Base-by-base conservation (phyloP, 2,888 invertebrate species). In the Orthosia gracilis region DNA sequence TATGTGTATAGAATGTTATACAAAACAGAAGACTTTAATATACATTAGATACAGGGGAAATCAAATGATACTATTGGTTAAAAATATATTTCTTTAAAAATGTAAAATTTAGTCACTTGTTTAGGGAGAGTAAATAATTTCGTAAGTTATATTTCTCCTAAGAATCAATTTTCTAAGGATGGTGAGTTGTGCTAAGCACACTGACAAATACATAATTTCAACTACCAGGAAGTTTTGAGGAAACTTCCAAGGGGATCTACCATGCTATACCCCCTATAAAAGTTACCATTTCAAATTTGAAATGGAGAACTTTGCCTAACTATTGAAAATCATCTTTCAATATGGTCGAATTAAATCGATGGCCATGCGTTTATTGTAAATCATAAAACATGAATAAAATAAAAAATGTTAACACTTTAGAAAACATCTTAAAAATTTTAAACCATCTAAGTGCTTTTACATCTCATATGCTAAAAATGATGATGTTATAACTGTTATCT, bases 101-200 rank as follows among this genome's bases (percentile, higher is more conserved):
- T 86, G 73, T 87, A 83, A 83, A 84, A 85, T 82, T 85, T 82
- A 85, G 78, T 84, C 75, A 81, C 69, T 87, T 89, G 86, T 87
- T 82, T 84, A 83, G 86, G 87, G 86, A 87, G 85, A 89, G 88
- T 87, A 87, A 86, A 88, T 89, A 90, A 89, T 88, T 91, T 89
- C 87, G 84, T 92, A 92, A 92, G 91, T 89, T 88, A 86, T 86
- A 89, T 90, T 92, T 92, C 90, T 92, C 91, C 85, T 93, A 93
- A 93, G 92, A 90, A 90, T 92, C 90, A 91, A 91, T 87, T 91
- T 88, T 89, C 81, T 87, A 85, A 74, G 77, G 84, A 88, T 85
- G 78, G 82, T 87, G 88, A 85, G 82, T 82, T 83, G 85, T 88
- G 84, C 82, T 74, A 75, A 73, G 79, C 80, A 85, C 80, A 86